These are phyloP conservation scores for Phyllostomus hastatus DNA, from an alignment of 2,113 vertebrate genomes.

Conservation along the genomic window DNA sequence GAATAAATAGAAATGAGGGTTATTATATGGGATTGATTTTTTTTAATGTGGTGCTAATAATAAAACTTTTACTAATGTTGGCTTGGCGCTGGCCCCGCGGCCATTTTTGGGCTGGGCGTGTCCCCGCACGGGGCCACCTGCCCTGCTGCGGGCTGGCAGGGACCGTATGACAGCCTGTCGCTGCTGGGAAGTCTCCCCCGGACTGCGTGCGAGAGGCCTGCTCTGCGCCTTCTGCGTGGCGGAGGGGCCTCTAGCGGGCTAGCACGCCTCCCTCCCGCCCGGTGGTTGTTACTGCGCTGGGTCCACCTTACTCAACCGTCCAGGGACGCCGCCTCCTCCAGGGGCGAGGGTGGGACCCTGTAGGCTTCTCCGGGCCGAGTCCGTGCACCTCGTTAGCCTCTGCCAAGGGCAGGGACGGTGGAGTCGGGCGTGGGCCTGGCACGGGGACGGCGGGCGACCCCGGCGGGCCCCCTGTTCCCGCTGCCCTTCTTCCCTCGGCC, in stretches of 20 bases:
- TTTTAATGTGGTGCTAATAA: background rate
- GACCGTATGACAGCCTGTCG: background rate
- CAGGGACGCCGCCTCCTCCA: background rate
- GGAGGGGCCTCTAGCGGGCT: background rate
- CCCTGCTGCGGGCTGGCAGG: background rate
- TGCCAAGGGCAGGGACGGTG: slow-evolving; percentile 39
- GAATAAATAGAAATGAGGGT: background rate
- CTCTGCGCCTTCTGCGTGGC: background rate
- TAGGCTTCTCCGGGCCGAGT: background rate
- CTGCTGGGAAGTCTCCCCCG: background rate
- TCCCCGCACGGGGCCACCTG: fast-evolving
- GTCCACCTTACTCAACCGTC: background rate
- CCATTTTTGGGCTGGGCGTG: slow-evolving; percentile 74
- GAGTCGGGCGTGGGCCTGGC: slow-evolving; percentile 36
- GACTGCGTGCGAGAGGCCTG: background rate
- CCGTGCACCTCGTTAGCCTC: background rate
- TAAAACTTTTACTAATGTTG: background rate
- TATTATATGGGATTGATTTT: background rate
- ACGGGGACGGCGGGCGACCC: background rate
- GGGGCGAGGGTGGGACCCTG: background rate
- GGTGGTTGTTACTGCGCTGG: background rate
- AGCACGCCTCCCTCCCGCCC: background rate
- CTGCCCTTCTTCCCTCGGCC: slow-evolving; percentile 47
- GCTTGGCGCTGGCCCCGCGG: background rate
- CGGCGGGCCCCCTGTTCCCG: background rate